Evolutionary conservation across 1,140 invertebrate species (phyloP).

Genomic region (Drosophila ogumai): DNA sequence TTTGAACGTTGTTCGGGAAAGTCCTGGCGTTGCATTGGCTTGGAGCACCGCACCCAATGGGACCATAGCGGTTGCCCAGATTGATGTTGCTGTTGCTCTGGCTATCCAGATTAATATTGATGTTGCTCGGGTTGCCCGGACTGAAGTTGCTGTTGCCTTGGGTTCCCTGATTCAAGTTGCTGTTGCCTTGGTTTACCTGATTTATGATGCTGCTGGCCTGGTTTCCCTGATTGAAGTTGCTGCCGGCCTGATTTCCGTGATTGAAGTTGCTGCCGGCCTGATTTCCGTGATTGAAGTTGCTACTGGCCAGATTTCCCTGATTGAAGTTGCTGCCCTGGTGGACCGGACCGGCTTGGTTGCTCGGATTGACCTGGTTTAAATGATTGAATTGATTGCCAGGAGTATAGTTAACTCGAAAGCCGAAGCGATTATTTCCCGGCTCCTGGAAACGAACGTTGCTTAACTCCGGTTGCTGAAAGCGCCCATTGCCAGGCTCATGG

Average conservation of each 20-base stretch:
- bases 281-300: not conserved
- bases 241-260: not conserved
- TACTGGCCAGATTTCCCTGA: not conserved
- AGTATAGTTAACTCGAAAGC: not conserved
- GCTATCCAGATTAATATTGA: not conserved
- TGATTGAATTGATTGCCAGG: not conserved
- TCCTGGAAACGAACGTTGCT: conserved; percentile 6
- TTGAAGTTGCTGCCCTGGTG: not conserved
- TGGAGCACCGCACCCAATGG: conserved; percentile 4
- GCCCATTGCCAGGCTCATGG: not conserved
- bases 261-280: not conserved
- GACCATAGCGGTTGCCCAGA: conserved; percentile 9
- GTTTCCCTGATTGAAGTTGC: not conserved
- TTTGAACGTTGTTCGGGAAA: not conserved
- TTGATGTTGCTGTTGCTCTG: not conserved
- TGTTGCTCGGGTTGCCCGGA: too few relatives aligned
- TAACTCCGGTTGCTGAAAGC: not conserved
- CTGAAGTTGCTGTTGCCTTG: not conserved
- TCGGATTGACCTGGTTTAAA: not conserved
- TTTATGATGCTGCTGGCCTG: not conserved
- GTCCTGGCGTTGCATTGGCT: not conserved
- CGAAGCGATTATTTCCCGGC: not conserved
- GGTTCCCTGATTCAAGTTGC: not conserved
- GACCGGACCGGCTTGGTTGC: not conserved
- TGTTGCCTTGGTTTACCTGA: not conserved